Percentiles rank a stretch among this genome's conserved stretches.
Evolutionary conservation across 2,888 invertebrate genomes (phyloP).

Genomic region (Cactoblastis cactorum): DNA sequence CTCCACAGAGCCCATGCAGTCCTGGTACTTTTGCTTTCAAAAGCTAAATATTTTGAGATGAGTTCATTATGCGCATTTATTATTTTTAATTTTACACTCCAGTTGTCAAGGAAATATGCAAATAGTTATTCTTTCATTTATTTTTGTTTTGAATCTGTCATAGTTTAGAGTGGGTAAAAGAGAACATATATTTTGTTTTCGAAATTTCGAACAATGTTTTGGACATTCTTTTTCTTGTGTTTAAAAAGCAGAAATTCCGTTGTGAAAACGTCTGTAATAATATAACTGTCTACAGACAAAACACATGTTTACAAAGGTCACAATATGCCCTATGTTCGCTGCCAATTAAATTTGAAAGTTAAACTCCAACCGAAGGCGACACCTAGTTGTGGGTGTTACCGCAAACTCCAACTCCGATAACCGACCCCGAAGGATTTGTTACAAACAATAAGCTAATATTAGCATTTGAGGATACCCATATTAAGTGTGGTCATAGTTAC

Average conservation of each 20-base stretch:
- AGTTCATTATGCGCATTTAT: neutral
- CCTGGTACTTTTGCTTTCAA: conserved; percentile 69
- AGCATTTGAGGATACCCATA: conserved; percentile 40
- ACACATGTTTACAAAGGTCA: conserved; percentile 5
- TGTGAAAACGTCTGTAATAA: neutral
- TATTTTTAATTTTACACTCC: neutral
- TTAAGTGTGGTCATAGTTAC: conserved; percentile 25
- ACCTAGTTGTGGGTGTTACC: conserved; percentile 31
- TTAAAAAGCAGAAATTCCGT: too few relatives aligned
- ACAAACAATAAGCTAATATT: conserved; percentile 48
- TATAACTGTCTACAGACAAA: neutral
- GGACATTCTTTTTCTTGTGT: too few relatives aligned
- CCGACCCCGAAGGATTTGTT: conserved; percentile 36
- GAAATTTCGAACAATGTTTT: too few relatives aligned
- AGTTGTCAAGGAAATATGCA: neutral
- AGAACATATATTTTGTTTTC: too few relatives aligned
- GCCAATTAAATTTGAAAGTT: conserved; percentile 34
- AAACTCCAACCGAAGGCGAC: conserved; percentile 33
- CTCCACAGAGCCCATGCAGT: conserved; percentile 55
- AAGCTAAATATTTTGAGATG: conserved; percentile 24
- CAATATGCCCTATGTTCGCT: conserved; percentile 24
- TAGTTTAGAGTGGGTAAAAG: too few relatives aligned
- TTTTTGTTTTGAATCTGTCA: neutral
- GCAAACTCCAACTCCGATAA: conserved; percentile 38
- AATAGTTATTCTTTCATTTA: neutral